phyloP scores from a whole-genome alignment of 2,113 vertebrate genomes.

The Rhynchomys soricoides region DNA sequence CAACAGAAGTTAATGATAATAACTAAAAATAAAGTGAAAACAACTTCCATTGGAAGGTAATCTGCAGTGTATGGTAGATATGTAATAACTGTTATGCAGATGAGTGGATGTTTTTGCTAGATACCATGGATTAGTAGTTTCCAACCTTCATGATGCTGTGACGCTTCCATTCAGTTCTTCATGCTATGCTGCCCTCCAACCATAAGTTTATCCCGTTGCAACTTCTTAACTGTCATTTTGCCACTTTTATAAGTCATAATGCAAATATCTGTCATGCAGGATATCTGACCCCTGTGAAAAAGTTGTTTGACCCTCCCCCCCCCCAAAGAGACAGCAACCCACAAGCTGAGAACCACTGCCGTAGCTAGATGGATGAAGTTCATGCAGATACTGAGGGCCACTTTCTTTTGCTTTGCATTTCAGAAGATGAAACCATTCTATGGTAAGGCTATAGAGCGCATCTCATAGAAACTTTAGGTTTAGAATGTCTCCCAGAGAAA shows the following conservation, averaged over 20 bases:
- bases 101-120: background rate
- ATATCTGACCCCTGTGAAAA: background rate
- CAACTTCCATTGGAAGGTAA: background rate
- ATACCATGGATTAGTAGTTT: background rate
- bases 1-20: background rate
- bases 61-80: background rate
- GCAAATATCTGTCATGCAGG: background rate
- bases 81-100: background rate
- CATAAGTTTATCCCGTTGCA: background rate
- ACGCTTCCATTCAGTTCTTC: background rate
- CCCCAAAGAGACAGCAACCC: background rate
- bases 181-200: background rate
- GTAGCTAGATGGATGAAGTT: background rate
- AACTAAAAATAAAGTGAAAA: background rate
- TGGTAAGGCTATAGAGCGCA: background rate
- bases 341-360: background rate
- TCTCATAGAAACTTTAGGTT: background rate
- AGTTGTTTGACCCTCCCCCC: background rate
- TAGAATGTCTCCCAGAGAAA: constrained; percentile 5
- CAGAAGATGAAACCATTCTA: background rate
- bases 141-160: background rate
- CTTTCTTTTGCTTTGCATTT: background rate
- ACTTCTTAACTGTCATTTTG: background rate
- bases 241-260: background rate
- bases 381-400: background rate